Evolutionary conservation across 2,888 invertebrate genomes (phyloP), one percentile per base, ranked within the genome.

Genomic region (Machimus rusticus): DNA sequence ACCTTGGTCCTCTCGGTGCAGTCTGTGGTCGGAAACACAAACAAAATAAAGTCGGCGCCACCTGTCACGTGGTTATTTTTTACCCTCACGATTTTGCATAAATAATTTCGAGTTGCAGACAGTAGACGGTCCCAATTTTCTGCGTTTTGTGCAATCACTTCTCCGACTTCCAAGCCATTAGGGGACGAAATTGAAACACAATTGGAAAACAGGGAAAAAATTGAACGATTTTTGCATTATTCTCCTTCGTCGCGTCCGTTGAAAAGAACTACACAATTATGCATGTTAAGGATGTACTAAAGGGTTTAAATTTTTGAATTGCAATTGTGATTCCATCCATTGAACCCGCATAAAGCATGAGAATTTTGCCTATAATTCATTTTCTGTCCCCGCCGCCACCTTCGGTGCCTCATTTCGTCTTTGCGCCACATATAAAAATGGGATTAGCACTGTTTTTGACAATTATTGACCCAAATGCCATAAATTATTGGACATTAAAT

Each of bases 31-130:
- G 84, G 84, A 74, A 16, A 51, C 34, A 55, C 23, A 86, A 34
- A 31, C 31, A 55, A 76, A 77, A 74, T 74, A 66, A 39, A 74
- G 66, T 57, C 79, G 57, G 78, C 78, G 57, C 79, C 79, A 86
- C 86, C 79, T 86, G 86, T 86, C 78, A 66, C 77, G 78, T 28
- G 78, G 78, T 79, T 79, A 78, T 86, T 86, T 39, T 79, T 55
- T 37, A 28, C 28, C 28, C 86, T 86, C 88, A 88, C 88, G 88
- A 87, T 57, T 87, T 88, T 86, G 87, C 86, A 88, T 88, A 86
- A 86, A 86, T 88, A 87, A 86, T 87, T 87, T 86, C 34, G 76
- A 34, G 12, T 23, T 14, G 77, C 19, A 74, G 51, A 43, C 66
- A 12, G 84, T 19, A 74, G 39, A 79, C 76, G 37, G 43, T 55